Conservation (phyloP, 2,797 vertebrate species). For the Spinibarbus caldwelli region DNA sequence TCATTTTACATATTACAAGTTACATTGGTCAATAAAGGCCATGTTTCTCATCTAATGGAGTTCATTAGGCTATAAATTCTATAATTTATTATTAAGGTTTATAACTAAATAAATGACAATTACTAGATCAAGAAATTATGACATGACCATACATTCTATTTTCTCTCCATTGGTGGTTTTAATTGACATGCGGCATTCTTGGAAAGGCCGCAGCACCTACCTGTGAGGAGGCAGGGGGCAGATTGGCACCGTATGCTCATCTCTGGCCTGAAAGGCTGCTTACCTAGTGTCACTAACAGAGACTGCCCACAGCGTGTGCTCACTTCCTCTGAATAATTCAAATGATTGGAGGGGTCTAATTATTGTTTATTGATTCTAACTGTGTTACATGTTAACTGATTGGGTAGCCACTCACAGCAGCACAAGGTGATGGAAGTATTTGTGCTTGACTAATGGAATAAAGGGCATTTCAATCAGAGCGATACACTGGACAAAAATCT, state of each 20-base stretch:
- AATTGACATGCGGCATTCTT: slow-evolving; percentile 13
- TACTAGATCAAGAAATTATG: background rate
- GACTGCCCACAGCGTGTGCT: background rate
- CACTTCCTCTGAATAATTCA: slow-evolving; percentile 17
- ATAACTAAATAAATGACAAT: background rate
- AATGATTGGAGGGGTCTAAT: slow-evolving; percentile 28
- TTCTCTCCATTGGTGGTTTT: background rate
- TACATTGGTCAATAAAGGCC: background rate
- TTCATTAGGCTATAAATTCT: background rate
- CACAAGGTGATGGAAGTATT: background rate
- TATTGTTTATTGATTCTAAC: slow-evolving; percentile 31
- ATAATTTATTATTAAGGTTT: background rate
- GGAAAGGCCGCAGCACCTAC: slow-evolving; percentile 19
- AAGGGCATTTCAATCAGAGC: slow-evolving; percentile 15
- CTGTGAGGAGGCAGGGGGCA: slow-evolving; percentile 34
- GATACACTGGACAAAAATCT: background rate
- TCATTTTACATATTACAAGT: background rate
- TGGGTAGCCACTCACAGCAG: background rate
- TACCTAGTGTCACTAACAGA: slow-evolving; percentile 31
- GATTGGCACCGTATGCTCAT: slow-evolving; percentile 40
- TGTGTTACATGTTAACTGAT: slow-evolving; percentile 1
- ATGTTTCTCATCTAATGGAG: background rate
- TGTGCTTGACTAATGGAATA: slow-evolving; percentile 17
- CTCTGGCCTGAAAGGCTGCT: slow-evolving; percentile 29
- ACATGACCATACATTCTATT: slow-evolving; percentile 2